Evolutionary conservation across 2,113 vertebrate genomes (phyloP).

Genomic region (Eubucco bourcierii): DNA sequence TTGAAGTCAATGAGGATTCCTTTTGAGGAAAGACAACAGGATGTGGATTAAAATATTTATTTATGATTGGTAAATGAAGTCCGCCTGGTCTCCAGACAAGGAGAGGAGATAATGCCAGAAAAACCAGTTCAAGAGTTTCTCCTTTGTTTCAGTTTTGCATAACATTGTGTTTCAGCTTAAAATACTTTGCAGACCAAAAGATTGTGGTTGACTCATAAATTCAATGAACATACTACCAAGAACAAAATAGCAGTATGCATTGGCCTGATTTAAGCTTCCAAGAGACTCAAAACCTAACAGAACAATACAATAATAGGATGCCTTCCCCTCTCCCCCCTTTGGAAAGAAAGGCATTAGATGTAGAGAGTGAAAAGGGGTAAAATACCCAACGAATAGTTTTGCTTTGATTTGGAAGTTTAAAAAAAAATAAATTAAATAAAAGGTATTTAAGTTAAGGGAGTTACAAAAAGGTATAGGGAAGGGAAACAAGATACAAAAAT

Average conservation of each 20-base stretch:
- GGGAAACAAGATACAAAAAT: too few species aligned
- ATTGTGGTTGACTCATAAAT: background rate
- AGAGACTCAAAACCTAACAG: too few species aligned
- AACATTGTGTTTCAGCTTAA: background rate
- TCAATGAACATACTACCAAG: background rate
- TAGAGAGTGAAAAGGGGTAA: too few species aligned
- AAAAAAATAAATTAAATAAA: too few species aligned
- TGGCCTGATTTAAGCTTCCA: too few species aligned
- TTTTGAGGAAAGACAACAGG: background rate
- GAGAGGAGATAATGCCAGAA: background rate
- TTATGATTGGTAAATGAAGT: background rate
- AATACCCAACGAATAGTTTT: too few species aligned
- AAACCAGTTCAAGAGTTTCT: background rate
- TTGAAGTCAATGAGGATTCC: background rate
- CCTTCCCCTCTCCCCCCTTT: too few species aligned
- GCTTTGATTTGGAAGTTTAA: too few species aligned
- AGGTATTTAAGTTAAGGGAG: too few species aligned
- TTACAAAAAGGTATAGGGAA: too few species aligned
- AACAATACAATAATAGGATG: too few species aligned
- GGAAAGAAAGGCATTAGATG: too few species aligned
- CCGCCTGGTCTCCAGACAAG: background rate
- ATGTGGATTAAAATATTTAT: constrained; percentile 14
- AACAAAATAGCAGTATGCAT: background rate
- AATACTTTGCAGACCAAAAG: background rate
- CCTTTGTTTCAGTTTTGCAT: background rate